These are phyloP conservation scores for Calameuta filiformis DNA, from an alignment of 2,888 invertebrate species.

Conservation along the genomic window DNA sequence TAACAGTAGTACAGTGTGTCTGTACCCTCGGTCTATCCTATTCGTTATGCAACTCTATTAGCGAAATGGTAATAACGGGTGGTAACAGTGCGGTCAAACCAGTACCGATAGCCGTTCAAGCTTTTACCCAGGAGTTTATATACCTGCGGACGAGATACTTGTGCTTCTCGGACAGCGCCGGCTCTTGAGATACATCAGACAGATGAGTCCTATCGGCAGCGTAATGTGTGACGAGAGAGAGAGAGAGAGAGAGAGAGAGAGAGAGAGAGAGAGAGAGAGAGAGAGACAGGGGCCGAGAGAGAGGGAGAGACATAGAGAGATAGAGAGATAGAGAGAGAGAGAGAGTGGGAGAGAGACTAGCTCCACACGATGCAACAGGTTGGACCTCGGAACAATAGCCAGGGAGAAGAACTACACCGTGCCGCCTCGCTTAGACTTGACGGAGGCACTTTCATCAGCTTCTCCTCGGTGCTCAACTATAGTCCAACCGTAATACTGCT, in stretches of 20 bases:
- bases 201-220: not conserved
- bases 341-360: not conserved
- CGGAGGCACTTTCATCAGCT: too few species aligned
- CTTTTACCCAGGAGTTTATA: not conserved
- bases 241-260: not conserved
- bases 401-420: not conserved
- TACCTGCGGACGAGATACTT: not conserved
- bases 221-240: not conserved
- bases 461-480: too few species aligned
- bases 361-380: conserved; percentile 3
- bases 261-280: not conserved
- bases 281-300: not conserved
- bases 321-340: not conserved
- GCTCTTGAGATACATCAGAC: not conserved
- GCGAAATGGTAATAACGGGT: conserved; percentile 13
- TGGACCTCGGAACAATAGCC: conserved; percentile 1
- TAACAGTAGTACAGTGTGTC: not conserved
- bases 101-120: conserved; percentile 3
- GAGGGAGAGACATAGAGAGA: not conserved
- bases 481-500: too few species aligned
- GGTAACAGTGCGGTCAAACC: conserved; percentile 15
- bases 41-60: conserved; percentile 21
- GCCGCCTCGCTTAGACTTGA: not conserved
- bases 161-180: not conserved
- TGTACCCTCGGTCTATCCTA: conserved; percentile 5